Evolutionary conservation across 2,797 vertebrate genomes (phyloP).

Genomic region (Diplodus puntazzo): DNA sequence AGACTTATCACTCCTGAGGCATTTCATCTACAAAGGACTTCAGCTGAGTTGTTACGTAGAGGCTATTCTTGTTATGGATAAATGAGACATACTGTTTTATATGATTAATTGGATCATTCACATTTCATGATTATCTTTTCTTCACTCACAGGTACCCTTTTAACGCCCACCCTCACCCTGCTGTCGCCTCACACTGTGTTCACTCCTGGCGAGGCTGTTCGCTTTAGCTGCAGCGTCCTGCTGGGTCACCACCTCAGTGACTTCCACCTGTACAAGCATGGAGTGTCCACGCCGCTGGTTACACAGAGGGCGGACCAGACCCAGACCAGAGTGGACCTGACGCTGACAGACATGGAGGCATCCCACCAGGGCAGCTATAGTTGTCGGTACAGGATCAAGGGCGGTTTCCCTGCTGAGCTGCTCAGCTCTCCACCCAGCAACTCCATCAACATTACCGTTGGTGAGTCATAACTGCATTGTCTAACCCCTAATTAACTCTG

Average conservation of each 20-base stretch:
- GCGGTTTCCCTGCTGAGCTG: slow-evolving; percentile 69
- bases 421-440: slow-evolving; percentile 83
- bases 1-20: slow-evolving; percentile 3
- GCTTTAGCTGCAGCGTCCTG: slow-evolving; percentile 80
- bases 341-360: slow-evolving; percentile 79
- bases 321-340: slow-evolving; percentile 80
- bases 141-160: slow-evolving; percentile 73
- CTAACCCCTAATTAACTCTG: not conserved
- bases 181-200: slow-evolving; percentile 81
- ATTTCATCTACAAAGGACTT: not conserved
- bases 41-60: slow-evolving; percentile 17
- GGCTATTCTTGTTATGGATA: not conserved
- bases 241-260: slow-evolving; percentile 79
- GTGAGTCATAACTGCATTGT: slow-evolving; percentile 70
- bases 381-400: slow-evolving; percentile 82
- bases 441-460: slow-evolving; percentile 85
- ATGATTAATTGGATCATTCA: not conserved
- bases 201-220: slow-evolving; percentile 79
- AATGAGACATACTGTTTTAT: not conserved
- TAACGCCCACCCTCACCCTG: slow-evolving; percentile 80
- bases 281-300: slow-evolving; percentile 80
- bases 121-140: not conserved
- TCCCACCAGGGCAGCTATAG: slow-evolving; percentile 86
- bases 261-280: slow-evolving; percentile 83
- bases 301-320: slow-evolving; percentile 81